Evolutionary conservation across 2,113 vertebrate species (phyloP), one percentile per base, ranked within the genome.

Genomic region (Choloepus hoffmanni): DNA sequence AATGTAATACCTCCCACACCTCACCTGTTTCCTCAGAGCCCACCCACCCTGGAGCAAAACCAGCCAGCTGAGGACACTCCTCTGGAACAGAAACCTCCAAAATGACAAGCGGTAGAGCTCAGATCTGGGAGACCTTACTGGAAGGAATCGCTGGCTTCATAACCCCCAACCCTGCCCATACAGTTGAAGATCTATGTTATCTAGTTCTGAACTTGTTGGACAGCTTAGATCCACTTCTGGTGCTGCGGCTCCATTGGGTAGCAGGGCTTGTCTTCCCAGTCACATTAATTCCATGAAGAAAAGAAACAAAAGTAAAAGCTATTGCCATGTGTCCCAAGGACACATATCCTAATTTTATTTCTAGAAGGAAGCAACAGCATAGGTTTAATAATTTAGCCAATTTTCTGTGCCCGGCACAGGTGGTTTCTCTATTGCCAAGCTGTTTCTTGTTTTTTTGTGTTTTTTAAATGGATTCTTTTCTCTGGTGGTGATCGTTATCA

Each of bases 351-450:
- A 79, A 81, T 91, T 86, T 79, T 85, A 58, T 67, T 82, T 92
- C 67, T 73, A 76, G 89, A 86, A 67, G 33, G 40, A 90, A 93
- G 82, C 63, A 93, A 68, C 40, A 84, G 28, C 26, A 68, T 53
- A 86, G 33, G 48, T 90, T 95, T 65, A 96, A n/a, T 77, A 83
- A 92, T 63, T 78, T 83, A 78, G 63, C 68, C 89, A 93, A 62
- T 74, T 86, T 82, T 89, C 74, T 91, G 14, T 50, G 58, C 40
- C 15, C 13, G 76, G 65, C 26, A 70, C 79, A 85, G 45, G 67
- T 95, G 28, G 65, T 48, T 93, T 87, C 88, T 85, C 48, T 76
- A 76, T 40, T 89, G 81, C 33, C 50, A 85, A 95, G 36, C 74
- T 84, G 7, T 15, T 10, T 18, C 18, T 26, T 63, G 36, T 36